Conservation (phyloP, 2,113 vertebrate species). For the Tympanuchus pallidicinctus region DNA sequence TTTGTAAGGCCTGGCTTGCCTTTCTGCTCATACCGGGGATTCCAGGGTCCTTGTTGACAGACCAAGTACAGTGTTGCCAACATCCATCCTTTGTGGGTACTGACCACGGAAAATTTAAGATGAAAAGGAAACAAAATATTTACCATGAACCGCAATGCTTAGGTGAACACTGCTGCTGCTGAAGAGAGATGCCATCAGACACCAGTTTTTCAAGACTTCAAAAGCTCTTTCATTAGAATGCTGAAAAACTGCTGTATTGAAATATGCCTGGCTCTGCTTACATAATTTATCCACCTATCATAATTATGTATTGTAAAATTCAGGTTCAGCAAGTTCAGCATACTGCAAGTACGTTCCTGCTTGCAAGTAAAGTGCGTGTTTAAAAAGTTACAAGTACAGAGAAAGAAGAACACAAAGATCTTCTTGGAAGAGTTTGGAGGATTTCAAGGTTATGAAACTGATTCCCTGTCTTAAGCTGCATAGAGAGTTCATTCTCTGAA, state of each 20-base stretch:
- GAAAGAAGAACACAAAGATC: neutral
- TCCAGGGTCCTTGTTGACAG: neutral
- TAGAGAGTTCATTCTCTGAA: neutral
- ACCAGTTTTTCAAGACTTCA: neutral
- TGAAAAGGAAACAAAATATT: neutral
- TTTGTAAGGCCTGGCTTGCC: neutral
- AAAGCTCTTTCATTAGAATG: neutral
- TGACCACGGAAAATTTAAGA: neutral
- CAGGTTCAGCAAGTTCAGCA: constrained; percentile 15
- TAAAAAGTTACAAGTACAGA: neutral
- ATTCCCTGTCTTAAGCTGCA: neutral
- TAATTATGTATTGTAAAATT: constrained; percentile 2
- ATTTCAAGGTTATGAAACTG: neutral
- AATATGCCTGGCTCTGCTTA: neutral
- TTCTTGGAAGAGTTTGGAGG: neutral
- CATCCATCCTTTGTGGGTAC: neutral
- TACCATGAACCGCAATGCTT: neutral
- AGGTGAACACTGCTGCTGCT: neutral
- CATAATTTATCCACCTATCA: neutral
- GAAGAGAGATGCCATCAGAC: neutral
- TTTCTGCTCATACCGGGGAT: neutral
- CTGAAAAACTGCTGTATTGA: neutral
- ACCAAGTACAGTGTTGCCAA: neutral
- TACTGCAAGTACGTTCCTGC: neutral
- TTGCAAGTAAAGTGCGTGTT: neutral